These are phyloP conservation scores for Lasioglossum albipes DNA, from an alignment of 1,140 invertebrate species.

Conservation along the genomic window DNA sequence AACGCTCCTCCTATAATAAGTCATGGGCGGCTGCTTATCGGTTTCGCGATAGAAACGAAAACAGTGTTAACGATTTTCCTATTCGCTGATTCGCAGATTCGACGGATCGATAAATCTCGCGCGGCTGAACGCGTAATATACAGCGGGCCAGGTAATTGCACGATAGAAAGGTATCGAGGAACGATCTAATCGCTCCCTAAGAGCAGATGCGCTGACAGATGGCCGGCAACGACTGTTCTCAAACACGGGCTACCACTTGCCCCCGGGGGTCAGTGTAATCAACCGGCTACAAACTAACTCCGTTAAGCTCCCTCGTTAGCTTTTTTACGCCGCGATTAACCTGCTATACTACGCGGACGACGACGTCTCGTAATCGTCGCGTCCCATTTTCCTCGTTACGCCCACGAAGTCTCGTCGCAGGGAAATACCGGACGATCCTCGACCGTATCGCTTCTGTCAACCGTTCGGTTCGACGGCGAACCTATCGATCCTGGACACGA, in stretches of 20 bases:
- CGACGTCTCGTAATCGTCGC: conserved; percentile 1
- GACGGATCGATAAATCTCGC: conserved; percentile 29
- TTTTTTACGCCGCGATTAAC: conserved; percentile 9
- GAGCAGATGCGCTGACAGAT: conserved; percentile 59
- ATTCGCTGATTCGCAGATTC: conserved; percentile 18
- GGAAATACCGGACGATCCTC: not conserved
- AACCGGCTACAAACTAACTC: conserved; percentile 15
- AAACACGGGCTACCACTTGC: conserved; percentile 59
- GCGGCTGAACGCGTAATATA: not conserved
- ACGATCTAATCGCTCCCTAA: conserved; percentile 22
- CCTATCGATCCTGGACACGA: not conserved
- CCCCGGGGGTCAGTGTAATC: conserved; percentile 44
- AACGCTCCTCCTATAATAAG: conserved; percentile 35
- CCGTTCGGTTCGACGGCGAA: not conserved
- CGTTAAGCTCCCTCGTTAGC: conserved; percentile 3
- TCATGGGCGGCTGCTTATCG: conserved; percentile 25
- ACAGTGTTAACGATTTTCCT: conserved; percentile 25
- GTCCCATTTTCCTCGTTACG: not conserved
- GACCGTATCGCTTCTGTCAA: not conserved
- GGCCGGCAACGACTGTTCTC: conserved; percentile 49
- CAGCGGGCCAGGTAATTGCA: conserved; percentile 19
- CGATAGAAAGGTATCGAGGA: conserved; percentile 24
- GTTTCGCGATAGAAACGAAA: conserved; percentile 22
- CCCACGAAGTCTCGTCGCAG: not conserved
- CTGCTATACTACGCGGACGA: conserved; percentile 3